phyloP scores from a whole-genome alignment of 2,113 vertebrate genomes.

The Cichladusa arquata region DNA sequence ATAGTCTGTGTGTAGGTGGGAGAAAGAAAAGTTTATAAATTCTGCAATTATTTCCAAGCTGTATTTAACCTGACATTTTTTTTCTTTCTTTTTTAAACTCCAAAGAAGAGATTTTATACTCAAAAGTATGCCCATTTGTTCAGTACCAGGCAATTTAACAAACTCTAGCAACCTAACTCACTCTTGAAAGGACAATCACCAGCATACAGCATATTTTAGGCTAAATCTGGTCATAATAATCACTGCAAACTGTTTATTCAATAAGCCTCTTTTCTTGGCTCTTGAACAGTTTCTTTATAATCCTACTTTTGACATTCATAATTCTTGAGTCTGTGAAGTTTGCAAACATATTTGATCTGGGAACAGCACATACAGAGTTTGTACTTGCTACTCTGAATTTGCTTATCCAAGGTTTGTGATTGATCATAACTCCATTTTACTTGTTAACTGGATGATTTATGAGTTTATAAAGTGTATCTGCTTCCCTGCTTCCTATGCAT shows the following conservation, averaged over 20 bases:
- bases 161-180: not conserved
- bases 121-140: not conserved
- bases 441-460: slow-evolving; percentile 9
- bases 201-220: not conserved
- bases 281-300: slow-evolving; percentile 6
- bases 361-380: not conserved
- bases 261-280: not conserved
- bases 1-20: not conserved
- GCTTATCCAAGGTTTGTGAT: not conserved
- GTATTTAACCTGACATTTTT: not conserved
- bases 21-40: not conserved
- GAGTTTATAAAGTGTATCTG: slow-evolving; percentile 6
- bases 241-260: not conserved
- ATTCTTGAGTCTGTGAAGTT: not conserved
- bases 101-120: not conserved
- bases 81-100: not conserved
- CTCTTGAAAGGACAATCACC: not conserved
- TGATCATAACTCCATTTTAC: not conserved
- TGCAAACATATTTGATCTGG: slow-evolving; percentile 5
- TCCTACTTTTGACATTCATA: not conserved
- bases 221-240: slow-evolving; percentile 1
- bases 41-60: not conserved
- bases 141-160: not conserved
- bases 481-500: not conserved
- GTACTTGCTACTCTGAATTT: not conserved